These are phyloP conservation scores for Balaeniceps rex DNA, from an alignment of 2,113 vertebrate species.

Conservation along the genomic window DNA sequence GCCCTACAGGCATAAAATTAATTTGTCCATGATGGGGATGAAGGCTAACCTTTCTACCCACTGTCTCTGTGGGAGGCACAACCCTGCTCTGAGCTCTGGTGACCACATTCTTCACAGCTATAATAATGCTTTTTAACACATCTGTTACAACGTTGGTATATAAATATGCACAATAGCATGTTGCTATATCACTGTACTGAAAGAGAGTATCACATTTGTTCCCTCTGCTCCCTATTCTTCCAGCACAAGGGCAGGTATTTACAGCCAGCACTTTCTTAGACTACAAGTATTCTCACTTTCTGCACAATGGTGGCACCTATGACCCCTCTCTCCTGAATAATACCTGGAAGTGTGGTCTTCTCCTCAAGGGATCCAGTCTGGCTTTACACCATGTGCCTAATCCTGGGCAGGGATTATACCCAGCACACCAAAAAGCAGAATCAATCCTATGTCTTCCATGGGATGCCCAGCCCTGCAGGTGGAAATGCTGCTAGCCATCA, in stretches of 20 bases:
- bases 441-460: background rate
- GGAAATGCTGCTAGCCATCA: background rate
- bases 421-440: background rate
- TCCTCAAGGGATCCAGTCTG: background rate
- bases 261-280: background rate
- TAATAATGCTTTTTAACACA: background rate
- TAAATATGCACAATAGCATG: background rate
- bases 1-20: background rate
- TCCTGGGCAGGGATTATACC: background rate
- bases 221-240: background rate
- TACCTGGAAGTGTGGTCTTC: background rate
- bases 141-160: background rate
- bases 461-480: background rate
- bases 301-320: background rate
- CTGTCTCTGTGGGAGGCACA: conserved; percentile 9
- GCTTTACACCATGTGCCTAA: background rate
- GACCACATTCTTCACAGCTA: background rate
- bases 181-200: background rate
- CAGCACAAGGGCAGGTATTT: background rate
- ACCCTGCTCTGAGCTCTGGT: background rate
- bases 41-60: conserved; percentile 14
- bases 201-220: background rate
- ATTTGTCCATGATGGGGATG: conserved; percentile 13
- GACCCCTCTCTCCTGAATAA: background rate
- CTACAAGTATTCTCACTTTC: background rate